phyloP scores from a whole-genome alignment of 1,140 invertebrate species.

The Diuraphis noxia region DNA sequence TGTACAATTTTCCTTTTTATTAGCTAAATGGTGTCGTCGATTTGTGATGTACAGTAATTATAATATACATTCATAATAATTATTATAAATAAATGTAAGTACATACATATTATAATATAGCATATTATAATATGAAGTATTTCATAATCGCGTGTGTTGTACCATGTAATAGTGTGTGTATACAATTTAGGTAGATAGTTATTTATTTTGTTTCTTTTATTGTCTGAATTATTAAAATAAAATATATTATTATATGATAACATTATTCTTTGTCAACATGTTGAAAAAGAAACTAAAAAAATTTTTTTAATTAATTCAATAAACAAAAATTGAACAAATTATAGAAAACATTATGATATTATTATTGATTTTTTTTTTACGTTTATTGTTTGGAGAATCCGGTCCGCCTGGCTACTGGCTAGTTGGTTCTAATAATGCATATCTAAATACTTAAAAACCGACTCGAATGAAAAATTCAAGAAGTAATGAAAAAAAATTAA shows the following conservation, averaged over 20 bases:
- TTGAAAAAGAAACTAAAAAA: neutral
- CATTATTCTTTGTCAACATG: conserved; percentile 8
- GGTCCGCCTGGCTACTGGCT: too few relatives aligned
- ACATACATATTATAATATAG: neutral
- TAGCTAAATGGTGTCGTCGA: conserved; percentile 9
- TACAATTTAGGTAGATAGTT: conserved; percentile 45
- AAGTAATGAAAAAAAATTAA: too few relatives aligned
- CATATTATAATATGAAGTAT: neutral
- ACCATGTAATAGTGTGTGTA: conserved; percentile 42
- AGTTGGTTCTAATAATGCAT: too few relatives aligned
- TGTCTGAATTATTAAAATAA: conserved; percentile 43
- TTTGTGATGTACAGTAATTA: neutral
- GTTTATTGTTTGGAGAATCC: too few relatives aligned
- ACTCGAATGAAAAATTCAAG: too few relatives aligned
- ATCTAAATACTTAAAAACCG: too few relatives aligned
- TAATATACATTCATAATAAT: neutral
- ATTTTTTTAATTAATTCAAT: neutral
- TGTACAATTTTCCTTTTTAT: conserved; percentile 18
- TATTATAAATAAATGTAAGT: neutral
- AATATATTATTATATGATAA: neutral
- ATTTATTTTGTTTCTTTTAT: conserved; percentile 46
- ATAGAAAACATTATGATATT: too few relatives aligned
- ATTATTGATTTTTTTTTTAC: too few relatives aligned
- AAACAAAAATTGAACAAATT: neutral
- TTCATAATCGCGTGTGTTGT: conserved; percentile 44